These are phyloP conservation scores for Anhinga rufa DNA, from an alignment of 2,113 vertebrate genomes.

Conservation along the genomic window DNA sequence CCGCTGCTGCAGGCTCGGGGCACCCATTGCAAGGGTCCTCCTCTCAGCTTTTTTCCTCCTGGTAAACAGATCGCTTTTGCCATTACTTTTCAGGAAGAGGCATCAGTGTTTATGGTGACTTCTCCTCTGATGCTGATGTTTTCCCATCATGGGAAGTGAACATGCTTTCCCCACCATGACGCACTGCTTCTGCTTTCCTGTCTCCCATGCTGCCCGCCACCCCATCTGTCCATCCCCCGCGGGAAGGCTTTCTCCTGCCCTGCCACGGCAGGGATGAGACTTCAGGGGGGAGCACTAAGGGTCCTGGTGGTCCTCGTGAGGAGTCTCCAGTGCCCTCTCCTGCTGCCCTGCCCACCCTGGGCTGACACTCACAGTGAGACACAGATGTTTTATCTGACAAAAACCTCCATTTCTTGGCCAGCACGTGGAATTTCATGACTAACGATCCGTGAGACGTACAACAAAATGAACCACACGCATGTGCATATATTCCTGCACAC, in stretches of 20 bases:
- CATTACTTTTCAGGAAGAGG: not conserved
- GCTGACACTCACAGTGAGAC: not conserved
- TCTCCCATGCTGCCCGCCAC: not conserved
- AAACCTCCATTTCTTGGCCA: not conserved
- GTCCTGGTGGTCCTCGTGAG: not conserved
- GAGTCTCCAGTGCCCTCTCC: no score
- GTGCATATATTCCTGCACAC: no score
- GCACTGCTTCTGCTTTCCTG: not conserved
- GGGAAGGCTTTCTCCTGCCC: not conserved
- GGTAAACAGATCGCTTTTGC: not conserved
- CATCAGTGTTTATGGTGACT: not conserved
- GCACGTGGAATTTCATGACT: not conserved
- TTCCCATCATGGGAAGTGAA: not conserved
- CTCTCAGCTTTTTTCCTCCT: accelerated
- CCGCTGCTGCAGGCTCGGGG: not conserved
- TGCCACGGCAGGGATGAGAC: accelerated
- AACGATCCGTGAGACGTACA: no score
- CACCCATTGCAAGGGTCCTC: not conserved
- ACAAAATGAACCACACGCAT: not conserved
- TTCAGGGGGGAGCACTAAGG: accelerated
- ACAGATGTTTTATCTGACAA: not conserved
- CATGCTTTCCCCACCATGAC: not conserved
- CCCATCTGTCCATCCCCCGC: accelerated
- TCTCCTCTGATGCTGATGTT: not conserved
- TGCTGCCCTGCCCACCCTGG: not conserved